Percentiles rank a stretch among this genome's conserved stretches.
phyloP scores from a whole-genome alignment of 1,140 invertebrate species.

The Psilanteris sp. region DNA sequence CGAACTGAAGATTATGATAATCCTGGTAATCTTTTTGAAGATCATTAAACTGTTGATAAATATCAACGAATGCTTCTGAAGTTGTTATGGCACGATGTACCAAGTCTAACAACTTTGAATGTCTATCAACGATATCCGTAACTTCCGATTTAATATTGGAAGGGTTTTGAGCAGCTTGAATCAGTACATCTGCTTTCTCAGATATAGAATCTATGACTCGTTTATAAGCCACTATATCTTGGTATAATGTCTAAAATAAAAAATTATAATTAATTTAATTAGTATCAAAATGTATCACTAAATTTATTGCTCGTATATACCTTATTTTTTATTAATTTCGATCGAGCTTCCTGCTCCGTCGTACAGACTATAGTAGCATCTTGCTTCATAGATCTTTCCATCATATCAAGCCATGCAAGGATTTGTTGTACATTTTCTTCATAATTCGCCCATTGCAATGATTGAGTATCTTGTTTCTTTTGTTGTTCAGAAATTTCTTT shows the following conservation, averaged over 20 bases:
- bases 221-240: constrained; percentile 95
- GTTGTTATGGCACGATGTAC: constrained; percentile 84
- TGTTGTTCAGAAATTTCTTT: constrained; percentile 89
- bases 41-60: constrained; percentile 90
- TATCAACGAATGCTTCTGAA: constrained; percentile 87
- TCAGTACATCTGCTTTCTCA: constrained; percentile 89
- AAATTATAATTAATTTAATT: background rate
- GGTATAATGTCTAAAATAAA: constrained; percentile 83
- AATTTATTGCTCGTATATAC: constrained; percentile 70
- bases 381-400: constrained; percentile 88
- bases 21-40: constrained; percentile 91
- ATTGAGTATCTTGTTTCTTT: constrained; percentile 91
- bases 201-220: constrained; percentile 92
- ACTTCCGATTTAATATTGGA: constrained; percentile 84
- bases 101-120: constrained; percentile 84
- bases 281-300: no score
- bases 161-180: constrained; percentile 82
- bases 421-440: constrained; percentile 92
- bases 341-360: constrained; percentile 91
- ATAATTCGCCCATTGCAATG: constrained; percentile 90
- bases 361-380: constrained; percentile 86
- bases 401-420: constrained; percentile 90
- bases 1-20: constrained; percentile 93
- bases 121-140: no score
- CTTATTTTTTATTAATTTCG: constrained; percentile 93